Conservation (phyloP, 2,888 invertebrate genomes). For the Tenthredo notha region DNA sequence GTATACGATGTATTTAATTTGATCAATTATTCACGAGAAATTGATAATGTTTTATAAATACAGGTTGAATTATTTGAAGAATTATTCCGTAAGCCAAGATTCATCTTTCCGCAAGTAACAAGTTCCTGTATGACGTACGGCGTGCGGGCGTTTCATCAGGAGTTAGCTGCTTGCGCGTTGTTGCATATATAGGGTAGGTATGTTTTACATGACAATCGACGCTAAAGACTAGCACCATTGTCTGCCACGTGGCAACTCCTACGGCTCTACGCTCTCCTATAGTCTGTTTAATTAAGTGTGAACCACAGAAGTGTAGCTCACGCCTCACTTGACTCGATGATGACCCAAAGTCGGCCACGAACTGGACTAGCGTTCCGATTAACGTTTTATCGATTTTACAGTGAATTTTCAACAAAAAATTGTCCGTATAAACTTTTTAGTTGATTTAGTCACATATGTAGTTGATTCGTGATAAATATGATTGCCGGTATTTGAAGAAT, state of each 20-base stretch:
- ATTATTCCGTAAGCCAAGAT: not conserved
- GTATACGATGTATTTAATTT: not conserved
- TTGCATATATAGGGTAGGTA: conserved; percentile 71
- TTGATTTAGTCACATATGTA: not conserved
- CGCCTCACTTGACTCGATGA: conserved; percentile 77
- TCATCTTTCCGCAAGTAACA: conserved; percentile 20
- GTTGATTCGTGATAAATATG: not conserved
- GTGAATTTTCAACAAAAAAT: not conserved
- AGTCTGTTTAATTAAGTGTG: conserved; percentile 78
- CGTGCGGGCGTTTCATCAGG: conserved; percentile 21
- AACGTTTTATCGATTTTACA: not conserved
- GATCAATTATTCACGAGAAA: not conserved
- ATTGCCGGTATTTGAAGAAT: not conserved
- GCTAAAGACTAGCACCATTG: conserved; percentile 78
- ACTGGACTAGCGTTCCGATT: conserved; percentile 33
- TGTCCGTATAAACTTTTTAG: not conserved
- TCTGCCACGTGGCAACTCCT: conserved; percentile 75
- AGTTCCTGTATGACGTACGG: not conserved
- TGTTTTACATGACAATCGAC: conserved; percentile 78
- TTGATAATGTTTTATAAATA: not conserved
- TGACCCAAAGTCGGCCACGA: conserved; percentile 62
- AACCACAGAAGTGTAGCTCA: conserved; percentile 77
- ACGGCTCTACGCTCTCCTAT: conserved; percentile 70
- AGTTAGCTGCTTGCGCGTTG: conserved; percentile 47
- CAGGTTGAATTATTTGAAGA: not conserved